Base-by-base conservation (phyloP, 2,888 invertebrate species). In the Thecocarcelia acutangulata region DNA sequence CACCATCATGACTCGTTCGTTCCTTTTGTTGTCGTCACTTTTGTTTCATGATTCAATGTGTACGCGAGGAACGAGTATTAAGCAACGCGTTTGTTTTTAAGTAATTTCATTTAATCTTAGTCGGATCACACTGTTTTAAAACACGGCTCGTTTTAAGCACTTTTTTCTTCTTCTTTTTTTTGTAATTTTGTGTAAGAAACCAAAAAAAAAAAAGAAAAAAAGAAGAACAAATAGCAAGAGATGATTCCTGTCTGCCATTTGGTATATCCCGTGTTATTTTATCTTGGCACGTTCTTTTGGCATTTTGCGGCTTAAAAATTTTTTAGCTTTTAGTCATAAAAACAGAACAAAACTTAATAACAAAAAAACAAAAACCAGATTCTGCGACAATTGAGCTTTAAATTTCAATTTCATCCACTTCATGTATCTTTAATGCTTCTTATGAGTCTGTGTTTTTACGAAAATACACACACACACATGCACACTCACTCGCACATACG, bases 81-180 rank as follows among this genome's bases (percentile, higher is more conserved):
- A 82, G 69, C 42, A 73, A 78, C 81, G 81, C 81, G 78, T 77
- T 78, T 74, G 73, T 64, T 63, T 63, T 82, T 74, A 78, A 74
- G 78, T 82, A 82, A 82, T 82, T 82, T 82, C 64, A 78, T 82
- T 82, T 82, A 82, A 82, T 82, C 82, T 82, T 58, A 69, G 82
- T 78, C 82, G 78, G 74, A 82, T 82, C 82, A 66, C 64, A 73
- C 24, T 61, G 59, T 74, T 82, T 77, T 82, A 70, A 74, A 82
- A 78, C 82, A 82, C 69, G 78, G 58, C 63, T 59, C 69, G 59
- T 74, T 80, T 54, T 63, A 8, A 33, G 33, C 33, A 33, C 6
- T 33, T 15, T 21, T 33, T 52, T 68, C 19, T 24, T 33, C n/a
- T 61, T 24, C 24, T n/a, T n/a, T n/a, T n/a, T n/a, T n/a, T n/a